Evolutionary conservation across 2,888 invertebrate genomes (phyloP), one percentile per base, ranked within the genome.

Genomic region (Heliconius cydno): DNA sequence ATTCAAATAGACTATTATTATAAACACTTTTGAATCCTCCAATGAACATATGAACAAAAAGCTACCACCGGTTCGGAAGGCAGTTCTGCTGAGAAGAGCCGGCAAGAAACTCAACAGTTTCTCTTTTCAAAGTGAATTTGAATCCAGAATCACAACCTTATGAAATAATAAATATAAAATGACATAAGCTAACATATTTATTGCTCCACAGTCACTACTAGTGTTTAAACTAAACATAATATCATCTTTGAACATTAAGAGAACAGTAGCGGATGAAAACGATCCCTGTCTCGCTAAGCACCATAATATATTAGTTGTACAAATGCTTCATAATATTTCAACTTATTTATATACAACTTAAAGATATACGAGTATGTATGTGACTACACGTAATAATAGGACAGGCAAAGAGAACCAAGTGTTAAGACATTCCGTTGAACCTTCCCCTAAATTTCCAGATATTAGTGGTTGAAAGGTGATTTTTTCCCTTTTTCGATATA

Each of bases 261-360:
- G 52, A 70, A 77, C 81, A 70, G 80, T 81, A 81, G 81, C 80
- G 25, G 66, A 76, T 81, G 80, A 65, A 67, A 46, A 38, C 63
- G 76, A 78, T 81, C 67, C 73, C 71, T 60, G 74, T 52, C 71
- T 73, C 66, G 66, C 63, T 70, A 25, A 65, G 57, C 28, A 30
- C 70, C 76, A 78, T 19, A 52, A 52, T 81, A 78, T 78, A 76
- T 78, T 65, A 80, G 75, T 63, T 22, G n/a, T 71, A 80, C 81
- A 80, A 81, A 80, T 79, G 68, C 70, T 74, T 25, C 25, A 72
- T 30, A 72, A 78, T 82, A 65, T 73, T 78, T 80, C 80, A 78
- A 76, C 76, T 76, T 77, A 70, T 52, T 73, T 63, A 52, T 15
- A 28, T 15, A 15, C 41, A 25, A 25, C 41, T 28, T 25, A 3